Base-by-base conservation (phyloP, 2,888 invertebrate genomes). In the Cerceris ruficornis region DNA sequence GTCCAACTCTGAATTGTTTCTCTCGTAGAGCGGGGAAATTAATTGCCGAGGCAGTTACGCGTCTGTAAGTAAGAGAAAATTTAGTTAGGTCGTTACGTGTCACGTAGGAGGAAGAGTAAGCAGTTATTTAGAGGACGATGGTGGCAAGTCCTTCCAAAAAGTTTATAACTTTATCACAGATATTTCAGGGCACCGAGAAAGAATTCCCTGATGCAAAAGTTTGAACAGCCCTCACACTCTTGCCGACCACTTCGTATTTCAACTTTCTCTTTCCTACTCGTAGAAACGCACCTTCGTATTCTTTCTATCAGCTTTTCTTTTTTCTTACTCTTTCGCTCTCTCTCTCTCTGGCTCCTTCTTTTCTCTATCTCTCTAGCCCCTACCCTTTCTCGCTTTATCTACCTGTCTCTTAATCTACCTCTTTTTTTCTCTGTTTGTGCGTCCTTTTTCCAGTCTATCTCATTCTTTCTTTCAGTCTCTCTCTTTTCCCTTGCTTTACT, bases 161-260 rank as follows among this genome's bases (percentile, higher is more conserved):
- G 86, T 87, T 87, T 82, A 84, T 82, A 88, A 88, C 80, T 89
- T 87, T 86, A 88, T 88, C 85, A 84, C 82, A 77, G 84, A 87
- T 88, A 88, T 90, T 89, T 83, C 71, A 67, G 68, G 68, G 81
- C 68, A 61, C 67, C 62, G 65, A 77, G 82, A 83, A 89, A 87
- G 84, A 90, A 88, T 89, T 87, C 83, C 72, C 83, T 87, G 87
- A 88, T 89, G 89, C 83, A 85, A 88, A 90, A 89, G 87, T 90
- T 90, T 86, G 75, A 86, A 85, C 83, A 82, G 73, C 67, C 78
- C 68, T 59, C 75, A 41, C 71, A 58, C 70, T 78, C 69, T 50
- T 67, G 64, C 66, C 69, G 73, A 58, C 75, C 75, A 77, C 76
- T 75, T 75, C 70, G 69, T 75, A 74, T 78, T 83, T 81, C 77